Evolutionary conservation across 2,113 vertebrate species (phyloP).

Genomic region (Paradoxurus hermaphroditus): DNA sequence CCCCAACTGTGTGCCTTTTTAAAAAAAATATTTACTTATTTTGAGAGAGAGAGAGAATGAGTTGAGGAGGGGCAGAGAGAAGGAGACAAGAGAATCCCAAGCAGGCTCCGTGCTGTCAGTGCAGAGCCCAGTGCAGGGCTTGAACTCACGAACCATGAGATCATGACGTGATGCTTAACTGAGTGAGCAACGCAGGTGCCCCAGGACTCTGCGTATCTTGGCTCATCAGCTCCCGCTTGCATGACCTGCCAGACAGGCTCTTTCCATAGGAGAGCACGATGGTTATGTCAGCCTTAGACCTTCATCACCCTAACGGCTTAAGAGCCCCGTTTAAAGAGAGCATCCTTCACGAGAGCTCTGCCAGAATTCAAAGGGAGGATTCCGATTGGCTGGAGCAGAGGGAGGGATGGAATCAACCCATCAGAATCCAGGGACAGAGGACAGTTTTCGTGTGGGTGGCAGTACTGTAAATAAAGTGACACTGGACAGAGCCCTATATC

Average conservation of each 20-base stretch:
- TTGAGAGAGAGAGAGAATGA: too few relatives aligned
- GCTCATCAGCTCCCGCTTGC: background rate
- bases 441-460: background rate
- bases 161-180: too few relatives aligned
- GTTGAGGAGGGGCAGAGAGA: too few relatives aligned
- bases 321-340: background rate
- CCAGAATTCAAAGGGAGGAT: background rate
- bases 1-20: too few relatives aligned
- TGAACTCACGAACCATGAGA: too few relatives aligned
- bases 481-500: background rate
- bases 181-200: too few relatives aligned
- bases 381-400: background rate
- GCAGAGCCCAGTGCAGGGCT: too few relatives aligned
- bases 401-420: background rate
- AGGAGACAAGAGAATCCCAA: too few relatives aligned
- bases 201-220: background rate
- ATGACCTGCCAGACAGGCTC: background rate
- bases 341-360: background rate
- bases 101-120: too few relatives aligned
- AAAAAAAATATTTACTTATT: too few relatives aligned
- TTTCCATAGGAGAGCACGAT: background rate
- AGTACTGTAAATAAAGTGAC: background rate
- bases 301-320: background rate
- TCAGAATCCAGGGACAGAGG: background rate
- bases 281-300: background rate